These are phyloP conservation scores for Heliothis subflexa DNA, from an alignment of 1,140 invertebrate genomes.

Conservation along the genomic window DNA sequence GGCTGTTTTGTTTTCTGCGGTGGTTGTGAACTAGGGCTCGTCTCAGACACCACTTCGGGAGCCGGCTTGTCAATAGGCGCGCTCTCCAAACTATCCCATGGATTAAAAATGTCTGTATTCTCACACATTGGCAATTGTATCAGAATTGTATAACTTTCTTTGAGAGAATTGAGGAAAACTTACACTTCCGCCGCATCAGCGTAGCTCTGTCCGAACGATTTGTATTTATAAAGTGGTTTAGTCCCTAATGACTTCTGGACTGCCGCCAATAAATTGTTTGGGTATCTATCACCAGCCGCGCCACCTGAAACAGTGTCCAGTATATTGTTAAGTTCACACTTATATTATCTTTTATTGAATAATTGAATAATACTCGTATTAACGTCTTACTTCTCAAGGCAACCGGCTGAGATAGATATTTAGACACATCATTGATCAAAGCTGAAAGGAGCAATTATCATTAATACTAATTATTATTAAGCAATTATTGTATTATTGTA, in stretches of 20 bases:
- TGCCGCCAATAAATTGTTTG: constrained; percentile 65
- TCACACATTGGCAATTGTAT: no score
- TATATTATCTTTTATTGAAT: not conserved
- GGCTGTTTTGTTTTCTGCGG: no score
- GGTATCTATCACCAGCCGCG: constrained; percentile 70
- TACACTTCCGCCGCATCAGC: constrained; percentile 69
- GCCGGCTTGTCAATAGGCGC: no score
- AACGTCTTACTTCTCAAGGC: constrained; percentile 66
- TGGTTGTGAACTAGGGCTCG: no score
- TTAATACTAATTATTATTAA: constrained; percentile 23
- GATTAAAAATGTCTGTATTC: no score
- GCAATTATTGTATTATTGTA: no score
- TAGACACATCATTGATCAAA: constrained; percentile 62
- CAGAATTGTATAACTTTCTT: no score
- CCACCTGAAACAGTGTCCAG: constrained; percentile 59
- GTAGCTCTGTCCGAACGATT: constrained; percentile 69
- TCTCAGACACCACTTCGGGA: no score
- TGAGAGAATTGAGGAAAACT: constrained; percentile 54
- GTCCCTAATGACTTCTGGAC: constrained; percentile 66
- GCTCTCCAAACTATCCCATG: no score
- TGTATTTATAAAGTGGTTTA: constrained; percentile 70
- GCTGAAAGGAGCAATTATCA: constrained; percentile 53
- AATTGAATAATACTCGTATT: not conserved
- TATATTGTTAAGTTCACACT: not conserved
- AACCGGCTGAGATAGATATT: constrained; percentile 65